Conservation (phyloP, 2,797 vertebrate species). For the Oryzias dopingdopingensis region DNA sequence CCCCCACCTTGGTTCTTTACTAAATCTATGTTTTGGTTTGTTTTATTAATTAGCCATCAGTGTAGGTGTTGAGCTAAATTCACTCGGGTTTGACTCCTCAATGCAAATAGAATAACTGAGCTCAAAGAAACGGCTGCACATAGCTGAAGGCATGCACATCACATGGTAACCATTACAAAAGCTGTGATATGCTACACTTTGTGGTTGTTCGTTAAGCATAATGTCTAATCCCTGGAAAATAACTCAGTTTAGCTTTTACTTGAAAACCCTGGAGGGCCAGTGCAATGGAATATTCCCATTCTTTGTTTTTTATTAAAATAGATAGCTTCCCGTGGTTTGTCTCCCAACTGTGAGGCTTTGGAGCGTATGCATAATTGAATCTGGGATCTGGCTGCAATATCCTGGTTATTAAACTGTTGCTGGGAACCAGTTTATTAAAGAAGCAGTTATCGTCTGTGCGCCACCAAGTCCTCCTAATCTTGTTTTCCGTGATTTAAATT, state of each 20-base stretch:
- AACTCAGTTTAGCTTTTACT: slow-evolving; percentile 11
- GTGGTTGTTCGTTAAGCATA: slow-evolving; percentile 29
- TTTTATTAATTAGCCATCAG: slow-evolving; percentile 63
- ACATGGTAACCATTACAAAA: slow-evolving; percentile 37
- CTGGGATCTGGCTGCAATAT: slow-evolving; percentile 25
- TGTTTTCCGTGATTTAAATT: slow-evolving; percentile 54
- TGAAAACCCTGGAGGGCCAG: slow-evolving; percentile 9
- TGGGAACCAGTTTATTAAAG: slow-evolving; percentile 53
- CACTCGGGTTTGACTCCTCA: slow-evolving; percentile 45
- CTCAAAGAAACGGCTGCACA: slow-evolving; percentile 51
- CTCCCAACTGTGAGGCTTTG: slow-evolving; percentile 20
- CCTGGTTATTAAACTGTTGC: slow-evolving; percentile 43
- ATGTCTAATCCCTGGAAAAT: slow-evolving; percentile 28
- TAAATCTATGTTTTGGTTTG: slow-evolving; percentile 30
- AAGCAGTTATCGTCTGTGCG: slow-evolving; percentile 42
- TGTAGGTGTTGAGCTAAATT: slow-evolving; percentile 42
- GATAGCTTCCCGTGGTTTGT: background rate
- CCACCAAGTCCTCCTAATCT: slow-evolving; percentile 35
- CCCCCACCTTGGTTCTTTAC: slow-evolving; percentile 20
- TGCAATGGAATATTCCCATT: slow-evolving; percentile 18
- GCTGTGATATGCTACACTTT: slow-evolving; percentile 31
- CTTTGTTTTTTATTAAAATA: slow-evolving; percentile 26
- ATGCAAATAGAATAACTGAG: slow-evolving; percentile 59
- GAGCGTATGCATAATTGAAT: slow-evolving; percentile 30
- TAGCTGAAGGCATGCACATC: slow-evolving; percentile 49